phyloP scores from a whole-genome alignment of 2,113 vertebrate species.

The Eonycteris spelaea region DNA sequence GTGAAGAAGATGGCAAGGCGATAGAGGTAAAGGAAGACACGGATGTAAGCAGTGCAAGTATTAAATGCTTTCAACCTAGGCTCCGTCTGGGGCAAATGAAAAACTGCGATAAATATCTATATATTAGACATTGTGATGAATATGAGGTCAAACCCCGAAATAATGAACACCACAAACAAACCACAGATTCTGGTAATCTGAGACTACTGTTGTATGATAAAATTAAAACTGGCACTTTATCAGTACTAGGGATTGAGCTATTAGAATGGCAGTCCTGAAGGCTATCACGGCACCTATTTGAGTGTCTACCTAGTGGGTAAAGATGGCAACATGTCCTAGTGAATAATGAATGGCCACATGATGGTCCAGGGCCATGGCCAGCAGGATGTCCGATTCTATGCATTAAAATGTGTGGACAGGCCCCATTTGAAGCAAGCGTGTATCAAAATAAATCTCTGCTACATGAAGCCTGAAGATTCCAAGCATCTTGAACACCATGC shows the following conservation, averaged over 20 bases:
- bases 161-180: not conserved
- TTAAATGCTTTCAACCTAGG: conserved; percentile 12
- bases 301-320: not conserved
- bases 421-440: conserved; percentile 31
- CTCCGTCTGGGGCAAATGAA: not conserved
- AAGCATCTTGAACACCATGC: conserved; percentile 30
- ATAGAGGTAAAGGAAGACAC: conserved; percentile 43
- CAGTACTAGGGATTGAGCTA: not conserved
- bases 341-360: conserved; percentile 38
- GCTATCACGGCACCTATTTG: not conserved
- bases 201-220: not conserved
- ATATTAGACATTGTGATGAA: not conserved
- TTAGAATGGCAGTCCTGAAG: not conserved
- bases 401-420: not conserved
- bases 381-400: not conserved
- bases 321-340: not conserved
- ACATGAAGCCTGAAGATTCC: conserved; percentile 27
- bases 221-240: conserved; percentile 18
- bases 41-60: conserved; percentile 46
- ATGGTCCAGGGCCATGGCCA: conserved; percentile 36
- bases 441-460: conserved; percentile 7
- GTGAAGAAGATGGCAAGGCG: conserved; percentile 35
- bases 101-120: not conserved
- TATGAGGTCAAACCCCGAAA: not conserved
- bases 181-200: not conserved